These are phyloP conservation scores for Sipha flava DNA, from an alignment of 1,140 invertebrate genomes.

Conservation along the genomic window DNA sequence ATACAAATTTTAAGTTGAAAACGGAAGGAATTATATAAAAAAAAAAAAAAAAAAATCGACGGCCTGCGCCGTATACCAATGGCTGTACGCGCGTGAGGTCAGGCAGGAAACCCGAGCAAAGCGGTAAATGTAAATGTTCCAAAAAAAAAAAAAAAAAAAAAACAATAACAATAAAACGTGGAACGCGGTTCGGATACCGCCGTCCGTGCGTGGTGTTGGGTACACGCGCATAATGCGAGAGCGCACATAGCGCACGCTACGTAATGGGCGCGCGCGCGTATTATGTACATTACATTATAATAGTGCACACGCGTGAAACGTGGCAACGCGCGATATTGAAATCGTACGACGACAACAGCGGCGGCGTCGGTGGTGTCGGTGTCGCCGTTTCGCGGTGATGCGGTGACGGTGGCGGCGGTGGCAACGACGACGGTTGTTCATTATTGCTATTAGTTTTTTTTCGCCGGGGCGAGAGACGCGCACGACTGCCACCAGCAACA, in stretches of 20 bases:
- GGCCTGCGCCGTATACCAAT: neutral
- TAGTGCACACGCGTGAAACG: neutral
- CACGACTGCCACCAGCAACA: neutral
- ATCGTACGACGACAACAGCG: neutral
- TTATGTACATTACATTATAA: neutral
- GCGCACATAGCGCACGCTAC: neutral
- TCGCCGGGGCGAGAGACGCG: neutral
- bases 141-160: neutral
- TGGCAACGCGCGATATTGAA: conserved; percentile 13
- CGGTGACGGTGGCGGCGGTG: neutral
- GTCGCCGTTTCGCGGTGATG: too few species aligned
- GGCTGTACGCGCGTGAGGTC: neutral
- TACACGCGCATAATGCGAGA: neutral
- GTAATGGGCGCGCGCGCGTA: neutral
- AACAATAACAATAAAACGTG: neutral
- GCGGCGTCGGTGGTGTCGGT: neutral
- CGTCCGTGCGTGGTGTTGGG: too few species aligned
- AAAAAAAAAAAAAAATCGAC: neutral
- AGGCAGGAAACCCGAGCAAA: neutral
- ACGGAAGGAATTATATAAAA: neutral
- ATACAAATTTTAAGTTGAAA: too few species aligned
- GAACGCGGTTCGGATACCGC: too few species aligned
- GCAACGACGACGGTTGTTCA: neutral
- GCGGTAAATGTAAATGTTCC: conserved; percentile 4
- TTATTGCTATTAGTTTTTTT: neutral